Evolutionary conservation across 2,113 vertebrate species (phyloP), one percentile per base, ranked within the genome.

Genomic region (Myrmophylax atrothorax): DNA sequence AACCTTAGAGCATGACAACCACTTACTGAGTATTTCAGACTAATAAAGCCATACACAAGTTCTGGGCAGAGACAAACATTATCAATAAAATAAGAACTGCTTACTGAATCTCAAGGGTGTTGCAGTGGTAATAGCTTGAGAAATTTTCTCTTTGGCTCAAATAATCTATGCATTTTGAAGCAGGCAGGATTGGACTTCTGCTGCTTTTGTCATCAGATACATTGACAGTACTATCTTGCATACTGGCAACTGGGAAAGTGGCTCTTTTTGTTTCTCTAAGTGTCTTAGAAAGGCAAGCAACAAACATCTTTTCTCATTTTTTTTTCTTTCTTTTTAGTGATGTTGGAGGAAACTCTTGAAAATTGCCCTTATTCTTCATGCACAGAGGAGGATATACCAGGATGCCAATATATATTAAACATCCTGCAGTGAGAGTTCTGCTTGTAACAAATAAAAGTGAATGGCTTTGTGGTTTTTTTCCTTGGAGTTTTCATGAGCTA

Each of bases 21-120:
- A 22, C 84, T 93, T 95, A 47, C 64, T 81, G 84, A 86, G 68
- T 84, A 76, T 91, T 96, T 96, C 93, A 93, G 79, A 95, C 91
- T 96, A 95, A 94, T 95, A 90, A 93, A 95, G 58, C 28, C 38
- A 9, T 76, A 37, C 33, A 74, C 42, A 84, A 60, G 50, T 87
- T 94, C 73, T 84, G 60, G 14, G 76, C 58, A 87, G 58, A 82
- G 82, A 53, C 29, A 88, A 83, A 73, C 20, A 66, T 79, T 91
- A 81, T 78, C 82, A 89, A 52, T 92, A 93, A 93, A 93, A 53
- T 73, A 84, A 83, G 59, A 94, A 40, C 18, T 69, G 26, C 26
- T 83, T 73, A 44, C 55, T 85, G 64, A 85, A 67, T 70, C 38
- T 90, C 79, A 35, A 28, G 42, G 64, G 33, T 88, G 24, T 50